Percentiles rank a stretch among this genome's conserved stretches.
phyloP scores from a whole-genome alignment of 2,797 vertebrate genomes.

The Sarcophilus harrisii region DNA sequence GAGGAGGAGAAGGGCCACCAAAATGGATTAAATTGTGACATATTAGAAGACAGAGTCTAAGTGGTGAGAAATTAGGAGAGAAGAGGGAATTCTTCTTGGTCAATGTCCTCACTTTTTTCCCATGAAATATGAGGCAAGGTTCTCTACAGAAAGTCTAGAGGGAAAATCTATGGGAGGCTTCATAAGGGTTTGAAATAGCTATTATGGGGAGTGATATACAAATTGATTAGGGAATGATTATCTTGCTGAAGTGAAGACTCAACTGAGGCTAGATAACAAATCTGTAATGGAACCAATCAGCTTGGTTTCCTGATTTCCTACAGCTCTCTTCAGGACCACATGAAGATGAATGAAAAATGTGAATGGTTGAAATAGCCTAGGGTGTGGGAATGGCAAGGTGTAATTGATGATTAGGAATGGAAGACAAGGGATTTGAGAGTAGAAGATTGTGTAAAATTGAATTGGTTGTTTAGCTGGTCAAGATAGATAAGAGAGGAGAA shows the following conservation, averaged over 20 bases:
- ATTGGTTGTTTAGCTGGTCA: not conserved
- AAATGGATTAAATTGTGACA: not conserved
- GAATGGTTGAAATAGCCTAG: not conserved
- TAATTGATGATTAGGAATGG: not conserved
- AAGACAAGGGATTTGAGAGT: not conserved
- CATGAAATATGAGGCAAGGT: not conserved
- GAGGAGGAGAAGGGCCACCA: not conserved
- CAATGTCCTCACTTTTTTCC: not conserved
- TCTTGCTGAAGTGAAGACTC: not conserved
- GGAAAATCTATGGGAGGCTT: not conserved
- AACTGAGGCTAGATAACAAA: not conserved
- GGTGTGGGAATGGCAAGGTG: not conserved
- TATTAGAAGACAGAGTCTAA: not conserved
- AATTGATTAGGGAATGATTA: not conserved
- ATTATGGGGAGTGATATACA: not conserved
- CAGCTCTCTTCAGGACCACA: not conserved
- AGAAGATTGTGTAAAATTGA: not conserved
- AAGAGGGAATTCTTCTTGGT: not conserved
- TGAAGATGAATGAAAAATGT: not conserved
- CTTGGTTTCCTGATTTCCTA: not conserved
- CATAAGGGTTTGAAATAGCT: not conserved
- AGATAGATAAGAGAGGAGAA: not conserved
- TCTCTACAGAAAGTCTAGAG: not conserved
- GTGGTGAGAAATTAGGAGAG: not conserved
- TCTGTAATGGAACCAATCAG: not conserved